These are phyloP conservation scores for Gallinago paraguaiae DNA, from an alignment of 2,113 vertebrate species.

Conservation along the genomic window DNA sequence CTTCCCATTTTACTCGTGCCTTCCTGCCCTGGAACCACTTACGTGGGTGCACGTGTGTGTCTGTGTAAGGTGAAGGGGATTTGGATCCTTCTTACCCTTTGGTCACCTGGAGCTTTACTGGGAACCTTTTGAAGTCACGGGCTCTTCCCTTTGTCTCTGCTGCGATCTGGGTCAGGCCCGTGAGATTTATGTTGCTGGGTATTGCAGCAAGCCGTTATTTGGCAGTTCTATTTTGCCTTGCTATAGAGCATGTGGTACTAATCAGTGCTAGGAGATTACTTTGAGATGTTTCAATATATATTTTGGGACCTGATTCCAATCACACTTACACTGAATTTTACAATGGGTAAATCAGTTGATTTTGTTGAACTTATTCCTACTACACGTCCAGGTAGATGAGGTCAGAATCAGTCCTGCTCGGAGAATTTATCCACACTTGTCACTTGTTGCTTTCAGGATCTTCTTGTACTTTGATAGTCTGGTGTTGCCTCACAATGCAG, in stretches of 20 bases:
- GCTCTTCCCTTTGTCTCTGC: conserved; percentile 28
- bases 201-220: not conserved
- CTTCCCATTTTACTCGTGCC: not conserved
- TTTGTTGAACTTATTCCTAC: conserved; percentile 21
- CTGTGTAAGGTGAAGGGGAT: conserved; percentile 25
- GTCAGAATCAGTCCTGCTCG: conserved; percentile 18
- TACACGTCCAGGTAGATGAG: not conserved
- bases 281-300: conserved; percentile 39
- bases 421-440: not conserved
- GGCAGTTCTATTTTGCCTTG: conserved; percentile 31
- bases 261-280: conserved; percentile 64
- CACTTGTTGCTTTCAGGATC: not conserved
- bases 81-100: conserved; percentile 20
- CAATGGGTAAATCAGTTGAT: conserved; percentile 26
- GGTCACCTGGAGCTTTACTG: not conserved
- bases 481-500: not conserved
- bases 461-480: not conserved
- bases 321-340: conserved; percentile 34
- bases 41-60: not conserved
- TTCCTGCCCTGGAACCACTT: not conserved
- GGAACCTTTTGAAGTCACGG: conserved; percentile 23
- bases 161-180: not conserved
- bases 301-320: conserved; percentile 45
- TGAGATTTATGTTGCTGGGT: conserved; percentile 46
- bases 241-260: conserved; percentile 59